Evolutionary conservation across 2,113 vertebrate genomes (phyloP).

Genomic region (Myxocyprinus asiaticus): DNA sequence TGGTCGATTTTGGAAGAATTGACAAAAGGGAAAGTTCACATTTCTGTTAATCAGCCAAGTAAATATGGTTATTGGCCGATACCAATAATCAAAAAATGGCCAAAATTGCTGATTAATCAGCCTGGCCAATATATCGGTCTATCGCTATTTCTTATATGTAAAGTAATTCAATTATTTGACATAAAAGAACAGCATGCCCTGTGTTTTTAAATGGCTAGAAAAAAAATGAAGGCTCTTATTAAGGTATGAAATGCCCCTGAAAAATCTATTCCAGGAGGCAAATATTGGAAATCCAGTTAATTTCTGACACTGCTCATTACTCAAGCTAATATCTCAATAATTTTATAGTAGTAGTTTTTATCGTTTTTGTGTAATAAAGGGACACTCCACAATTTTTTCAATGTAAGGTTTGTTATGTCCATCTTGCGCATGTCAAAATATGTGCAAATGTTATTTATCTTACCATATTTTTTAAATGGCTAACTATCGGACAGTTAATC

Average conservation of each 20-base stretch:
- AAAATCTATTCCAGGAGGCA: background rate
- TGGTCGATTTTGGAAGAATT: no score
- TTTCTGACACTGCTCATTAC: background rate
- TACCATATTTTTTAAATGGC: no score
- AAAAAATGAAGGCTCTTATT: background rate
- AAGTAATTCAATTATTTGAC: background rate
- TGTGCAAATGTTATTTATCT: background rate
- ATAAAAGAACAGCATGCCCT: background rate
- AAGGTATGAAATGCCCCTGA: background rate
- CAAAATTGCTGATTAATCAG: no score
- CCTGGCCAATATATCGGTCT: background rate
- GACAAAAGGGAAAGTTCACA: background rate
- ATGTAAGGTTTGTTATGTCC: conserved; percentile 6
- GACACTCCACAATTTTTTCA: background rate
- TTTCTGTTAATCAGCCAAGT: conserved; percentile 2
- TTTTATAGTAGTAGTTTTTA: background rate
- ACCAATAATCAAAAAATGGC: no score
- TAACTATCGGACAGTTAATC: no score
- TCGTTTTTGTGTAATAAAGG: conserved; percentile 9
- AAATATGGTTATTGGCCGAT: no score
- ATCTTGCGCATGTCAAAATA: background rate
- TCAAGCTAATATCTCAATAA: background rate
- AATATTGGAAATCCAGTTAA: background rate
- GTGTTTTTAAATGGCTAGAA: background rate
- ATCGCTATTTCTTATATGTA: no score